Base-by-base conservation (phyloP, 2,797 vertebrate genomes). In the Forpus xanthops region DNA sequence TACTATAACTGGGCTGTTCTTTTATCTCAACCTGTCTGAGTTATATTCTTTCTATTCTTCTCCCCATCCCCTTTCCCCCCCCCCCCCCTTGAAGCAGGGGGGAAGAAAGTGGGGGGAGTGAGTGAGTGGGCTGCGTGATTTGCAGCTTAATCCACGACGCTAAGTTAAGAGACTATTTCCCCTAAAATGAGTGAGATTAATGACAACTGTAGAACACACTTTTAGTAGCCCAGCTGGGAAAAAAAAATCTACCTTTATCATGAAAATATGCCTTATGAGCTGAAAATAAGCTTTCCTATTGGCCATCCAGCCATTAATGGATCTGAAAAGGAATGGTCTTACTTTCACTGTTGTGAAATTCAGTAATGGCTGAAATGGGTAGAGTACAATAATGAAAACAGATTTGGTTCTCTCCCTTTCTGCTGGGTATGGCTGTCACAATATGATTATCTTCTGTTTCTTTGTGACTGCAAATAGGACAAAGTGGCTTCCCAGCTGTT, bases 401-500 rank as follows among this genome's bases (percentile, higher is more conserved):
- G 55, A 74, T 91, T 90, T 88, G 52, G 27, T 73, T 91, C 44
- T 86, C 15, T 27, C 83, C 24, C 47, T 83, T 58, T 88, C 85
- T 82, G 67, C 87, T 76, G 74, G 49, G 6, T 77, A 72, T 64
- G 89, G 47, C 80, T 96, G 94, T 96, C 96, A 87, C 91, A 74
- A 78, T 77, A 79, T 90, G 87, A 96, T 95, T 95, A 93, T 95
- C 87, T 82, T 71, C 15, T 86, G 92, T 94, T 94, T 93, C 61
- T 72, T 87, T 73, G 89, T 90, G 74, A 89, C 83, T 94, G 67
- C 67, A 42, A 88, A 82, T 84, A 91, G 95, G 95, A 91, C 80
- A 88, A 93, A 95, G 93, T 94, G 94, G 93, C 91, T 93, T 94
- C 93, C 85, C 80, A 91, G 87, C 84, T 91, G 71, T 79, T 91